Evolutionary conservation across 2,888 invertebrate species (phyloP), one percentile per base, ranked within the genome.

Genomic region (Pollenia labialis): DNA sequence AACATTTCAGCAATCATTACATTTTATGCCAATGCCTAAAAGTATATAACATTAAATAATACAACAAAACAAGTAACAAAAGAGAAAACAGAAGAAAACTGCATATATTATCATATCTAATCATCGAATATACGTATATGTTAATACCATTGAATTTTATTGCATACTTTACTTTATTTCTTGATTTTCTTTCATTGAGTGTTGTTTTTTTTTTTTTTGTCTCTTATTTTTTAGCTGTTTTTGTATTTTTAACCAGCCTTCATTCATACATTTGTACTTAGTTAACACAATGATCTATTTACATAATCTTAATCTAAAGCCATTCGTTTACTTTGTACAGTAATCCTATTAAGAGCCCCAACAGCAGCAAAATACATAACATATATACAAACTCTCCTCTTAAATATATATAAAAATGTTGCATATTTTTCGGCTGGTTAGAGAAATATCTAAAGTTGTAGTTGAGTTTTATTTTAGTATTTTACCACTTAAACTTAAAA

Each of bases 281-380:
- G 81, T 87, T 76, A 84, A 81, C 81, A 87, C 87, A 87, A 81
- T 87, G 87, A 87, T 87, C 84, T 87, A 87, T 87, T 87, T 87
- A 84, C 87, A 87, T 87, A 87, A 87, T 87, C 87, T 87, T 87
- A 87, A 87, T 87, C 87, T 81, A 84, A 87, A 87, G 87, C 81
- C 62, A 81, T 87, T 84, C 81, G 72, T 87, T 84, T 84, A 74
- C 77, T 80, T 81, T 87, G 76, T 75, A 40, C 68, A 58, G 77
- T 87, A 87, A 87, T 87, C 87, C 87, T 87, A 84, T 87, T 87
- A 87, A 81, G 81, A 81, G 74, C 54, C 18, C 52, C 11, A 40
- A 8, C 4, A 60, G 44, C 32, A 75, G 71, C 18, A 56, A 64
- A 85, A 81, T 48, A 50, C 4, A 23, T 50, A 8, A 23, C 42